Evolutionary conservation across 2,113 vertebrate species (phyloP), one percentile per base, ranked within the genome.

Genomic region (Pollachius pollachius): DNA sequence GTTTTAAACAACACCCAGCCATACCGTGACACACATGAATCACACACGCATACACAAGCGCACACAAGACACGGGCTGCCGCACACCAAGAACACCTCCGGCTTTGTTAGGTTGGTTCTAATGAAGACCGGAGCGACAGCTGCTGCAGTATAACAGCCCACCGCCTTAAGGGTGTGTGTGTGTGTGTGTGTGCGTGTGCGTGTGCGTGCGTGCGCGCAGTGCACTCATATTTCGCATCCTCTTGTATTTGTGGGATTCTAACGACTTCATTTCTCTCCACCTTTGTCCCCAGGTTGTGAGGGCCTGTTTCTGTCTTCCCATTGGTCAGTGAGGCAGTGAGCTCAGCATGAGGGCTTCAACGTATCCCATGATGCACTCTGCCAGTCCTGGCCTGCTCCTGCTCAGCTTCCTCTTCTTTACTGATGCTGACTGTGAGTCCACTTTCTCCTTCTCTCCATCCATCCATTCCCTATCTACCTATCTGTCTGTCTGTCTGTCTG

Each of bases 291-390:
- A 91, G 89, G 87, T 90, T 89, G 82, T 91, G 81, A 91, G 79
- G 81, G 84, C 84, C 81, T 85, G 77, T 82, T 83, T 82, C 85
- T 84, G 67, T 89, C 81, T 68, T 88, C 87, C 82, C 81, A 83
- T 86, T 67, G 80, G 82, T 58, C 87, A 89, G 87, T 88, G 89
- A 90, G 88, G 85, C 84, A 83, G 82, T 90, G 87, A 89, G 85
- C 84, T 87, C 82, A 88, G 88, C 82, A 89, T 90, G 89, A 84
- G 84, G 85, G 87, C 87, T 81, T 85, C 83, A 70, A 85, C 71
- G 64, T 89, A 86, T 82, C 85, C 85, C 82, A 89, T 72, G 83
- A 89, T 89, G 89, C 87, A 82, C 75, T 86, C 80, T 85, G 85
- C 81, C 84, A 75, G 67, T 64, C 84, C 84, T 17, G 85, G 89